Evolutionary conservation across 2,888 invertebrate genomes (phyloP), one percentile per base, ranked within the genome.

Genomic region (Rhamnusium bicolor): DNA sequence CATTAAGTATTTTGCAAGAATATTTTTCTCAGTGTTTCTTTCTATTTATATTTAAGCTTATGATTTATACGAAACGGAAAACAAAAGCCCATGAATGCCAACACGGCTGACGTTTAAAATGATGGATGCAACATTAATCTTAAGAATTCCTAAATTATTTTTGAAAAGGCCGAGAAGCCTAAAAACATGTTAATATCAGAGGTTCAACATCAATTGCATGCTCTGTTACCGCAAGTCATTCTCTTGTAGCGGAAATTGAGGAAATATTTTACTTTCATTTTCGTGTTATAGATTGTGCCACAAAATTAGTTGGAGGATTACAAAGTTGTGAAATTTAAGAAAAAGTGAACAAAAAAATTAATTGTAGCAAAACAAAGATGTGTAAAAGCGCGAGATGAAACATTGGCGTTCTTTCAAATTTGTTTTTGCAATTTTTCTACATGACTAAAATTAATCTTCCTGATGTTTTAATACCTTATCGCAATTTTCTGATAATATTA

Each of bases 81-180:
- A 69, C 69, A 69, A 69, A 69, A 69, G 69, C 69, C 46, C 61
- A 69, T 69, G 69, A 69, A 69, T 69, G 61, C 61, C 69, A 69
- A 69, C 58, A 61, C 60, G 56, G 56, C 54, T 46, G 58, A 69
- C 69, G 60, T 69, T 69, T 49, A 29, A 40, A 56, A 69, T 69
- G 68, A 68, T 68, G 49, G 68, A 68, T 69, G 68, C 40, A 40
- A 40, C 40, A 14, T 40, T 40, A 40, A n/a, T 40, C 40, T 61
- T 61, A 61, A 61, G 27, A 19, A 29, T 56, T 24, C 56, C 56
- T 5, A 29, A 56, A 29, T 56, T 56, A 56, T 29, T 56, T 24
- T 12, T 56, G 56, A 24, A 24, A 21, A 40, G 12, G 56, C 56
- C 56, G 56, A 21, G 56, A 19, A 56, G 56, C 14, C 24, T 29